phyloP scores from a whole-genome alignment of 2,113 vertebrate species.

The Philantomba maxwellii region DNA sequence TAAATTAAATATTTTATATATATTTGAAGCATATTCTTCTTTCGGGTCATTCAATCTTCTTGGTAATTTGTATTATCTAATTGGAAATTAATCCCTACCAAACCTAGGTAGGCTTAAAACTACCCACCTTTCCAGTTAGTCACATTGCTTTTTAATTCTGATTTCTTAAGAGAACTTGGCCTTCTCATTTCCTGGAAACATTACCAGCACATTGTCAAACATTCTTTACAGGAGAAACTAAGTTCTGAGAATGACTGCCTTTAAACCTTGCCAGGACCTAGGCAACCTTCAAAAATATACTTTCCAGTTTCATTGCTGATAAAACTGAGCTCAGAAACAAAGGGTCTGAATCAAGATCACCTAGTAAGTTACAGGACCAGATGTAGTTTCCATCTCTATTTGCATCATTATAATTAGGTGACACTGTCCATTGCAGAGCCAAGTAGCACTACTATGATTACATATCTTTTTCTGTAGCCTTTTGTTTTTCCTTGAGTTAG shows the following conservation, averaged over 20 bases:
- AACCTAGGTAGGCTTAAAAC: not conserved
- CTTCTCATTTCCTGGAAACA: not conserved
- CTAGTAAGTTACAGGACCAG: not conserved
- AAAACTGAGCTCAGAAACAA: not conserved
- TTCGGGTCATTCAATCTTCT: not conserved
- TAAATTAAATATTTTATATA: not conserved
- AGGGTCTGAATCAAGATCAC: not conserved
- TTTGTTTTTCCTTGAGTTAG: not conserved
- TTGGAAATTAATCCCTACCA: not conserved
- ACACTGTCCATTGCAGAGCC: not conserved
- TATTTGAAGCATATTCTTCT: not conserved
- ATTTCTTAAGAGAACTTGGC: not conserved
- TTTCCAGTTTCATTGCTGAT: not conserved
- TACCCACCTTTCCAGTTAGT: not conserved
- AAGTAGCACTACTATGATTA: not conserved
- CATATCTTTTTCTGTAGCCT: not conserved
- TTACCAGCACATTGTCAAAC: not conserved
- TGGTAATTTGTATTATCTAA: not conserved
- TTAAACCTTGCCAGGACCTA: not conserved
- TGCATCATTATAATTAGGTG: not conserved
- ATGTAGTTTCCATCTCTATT: not conserved
- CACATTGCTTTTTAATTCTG: not conserved
- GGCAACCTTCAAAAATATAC: not conserved
- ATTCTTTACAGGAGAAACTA: not conserved
- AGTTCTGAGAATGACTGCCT: not conserved